phyloP scores from a whole-genome alignment of 1,140 invertebrate genomes.

The Drosophila tsacasi region DNA sequence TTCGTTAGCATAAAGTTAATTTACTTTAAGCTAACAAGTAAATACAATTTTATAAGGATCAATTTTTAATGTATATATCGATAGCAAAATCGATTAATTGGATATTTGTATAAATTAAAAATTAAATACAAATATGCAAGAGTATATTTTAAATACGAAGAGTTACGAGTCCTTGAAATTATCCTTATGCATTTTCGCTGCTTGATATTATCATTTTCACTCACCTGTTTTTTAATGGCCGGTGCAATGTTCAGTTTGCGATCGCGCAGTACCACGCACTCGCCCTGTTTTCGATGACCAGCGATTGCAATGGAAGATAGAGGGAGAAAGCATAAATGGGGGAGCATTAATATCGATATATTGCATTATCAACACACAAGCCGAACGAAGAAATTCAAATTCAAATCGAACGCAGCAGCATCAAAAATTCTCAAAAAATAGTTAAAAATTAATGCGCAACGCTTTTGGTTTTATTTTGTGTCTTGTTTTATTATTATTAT shows the following conservation, averaged over 20 bases:
- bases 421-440: slow-evolving; percentile 65
- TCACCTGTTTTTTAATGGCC: slow-evolving; percentile 94
- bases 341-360: slow-evolving; percentile 48
- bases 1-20: no score
- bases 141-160: background rate
- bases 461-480: slow-evolving; percentile 52
- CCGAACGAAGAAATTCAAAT: slow-evolving; percentile 81
- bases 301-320: slow-evolving; percentile 17
- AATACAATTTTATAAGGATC: no score
- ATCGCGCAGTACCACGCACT: slow-evolving; percentile 92
- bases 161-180: background rate
- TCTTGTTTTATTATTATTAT: slow-evolving; percentile 22
- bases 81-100: background rate
- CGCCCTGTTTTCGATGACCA: slow-evolving; percentile 86
- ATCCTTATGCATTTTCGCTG: background rate
- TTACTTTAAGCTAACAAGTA: background rate
- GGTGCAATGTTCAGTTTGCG: slow-evolving; percentile 95
- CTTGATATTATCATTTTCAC: slow-evolving; percentile 9
- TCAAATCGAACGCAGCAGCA: slow-evolving; percentile 83
- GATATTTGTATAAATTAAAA: no score
- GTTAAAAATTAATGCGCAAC: slow-evolving; percentile 70
- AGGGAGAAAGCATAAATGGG: slow-evolving; percentile 46
- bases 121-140: background rate
- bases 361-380: slow-evolving; percentile 78
- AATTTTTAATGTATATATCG: no score